phyloP scores from a whole-genome alignment of 1,140 invertebrate genomes.

The Caenorhabditis elegans region DNA sequence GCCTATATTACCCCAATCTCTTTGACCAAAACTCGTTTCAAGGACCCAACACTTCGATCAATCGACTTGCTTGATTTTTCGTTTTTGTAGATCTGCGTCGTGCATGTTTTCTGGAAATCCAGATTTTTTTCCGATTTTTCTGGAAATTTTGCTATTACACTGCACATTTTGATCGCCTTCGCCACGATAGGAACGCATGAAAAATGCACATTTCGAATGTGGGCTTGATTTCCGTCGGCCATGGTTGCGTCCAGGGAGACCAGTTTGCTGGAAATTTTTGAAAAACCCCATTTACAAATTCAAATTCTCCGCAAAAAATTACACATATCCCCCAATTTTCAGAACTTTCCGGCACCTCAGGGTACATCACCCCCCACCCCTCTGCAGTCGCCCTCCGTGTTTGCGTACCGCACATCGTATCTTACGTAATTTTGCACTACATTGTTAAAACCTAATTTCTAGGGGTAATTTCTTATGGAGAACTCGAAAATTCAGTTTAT shows the following conservation, averaged over 20 bases:
- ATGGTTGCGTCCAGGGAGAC: background rate
- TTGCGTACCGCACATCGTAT: no score
- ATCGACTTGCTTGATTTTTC: background rate
- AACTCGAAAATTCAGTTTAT: no score
- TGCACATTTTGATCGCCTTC: background rate
- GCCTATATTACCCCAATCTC: conserved; percentile 19
- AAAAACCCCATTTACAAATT: no score
- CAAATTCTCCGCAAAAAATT: no score
- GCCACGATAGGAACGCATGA: background rate
- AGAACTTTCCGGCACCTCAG: no score
- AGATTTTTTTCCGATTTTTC: no score
- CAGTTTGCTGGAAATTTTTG: background rate
- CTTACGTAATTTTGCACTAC: no score
- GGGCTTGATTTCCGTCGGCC: conserved; percentile 1
- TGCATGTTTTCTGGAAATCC: background rate
- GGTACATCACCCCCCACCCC: no score
- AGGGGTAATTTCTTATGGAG: no score
- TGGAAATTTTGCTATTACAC: background rate
- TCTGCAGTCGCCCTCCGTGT: no score
- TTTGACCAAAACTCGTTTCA: background rate
- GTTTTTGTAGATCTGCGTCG: conserved; percentile 9
- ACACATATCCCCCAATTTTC: no score
- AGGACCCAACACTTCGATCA: background rate
- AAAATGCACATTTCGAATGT: conserved; percentile 12
- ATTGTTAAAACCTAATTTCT: no score